These are phyloP conservation scores for Anastrepha ludens DNA, from an alignment of 1,140 invertebrate genomes.

Conservation along the genomic window DNA sequence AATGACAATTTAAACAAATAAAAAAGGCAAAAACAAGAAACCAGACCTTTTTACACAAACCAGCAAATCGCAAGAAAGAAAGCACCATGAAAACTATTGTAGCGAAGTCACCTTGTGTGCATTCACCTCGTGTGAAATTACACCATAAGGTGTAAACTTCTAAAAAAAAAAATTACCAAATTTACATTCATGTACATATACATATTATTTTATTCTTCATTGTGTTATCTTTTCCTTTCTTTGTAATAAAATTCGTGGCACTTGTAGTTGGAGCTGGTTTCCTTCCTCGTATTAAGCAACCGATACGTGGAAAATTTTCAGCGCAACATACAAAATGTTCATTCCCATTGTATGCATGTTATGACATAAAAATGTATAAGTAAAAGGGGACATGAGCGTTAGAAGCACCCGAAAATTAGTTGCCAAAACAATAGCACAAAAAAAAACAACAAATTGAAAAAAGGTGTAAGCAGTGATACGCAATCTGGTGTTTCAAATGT, in stretches of 20 bases:
- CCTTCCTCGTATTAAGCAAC: background rate
- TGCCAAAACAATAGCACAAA: background rate
- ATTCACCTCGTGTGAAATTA: too few relatives aligned
- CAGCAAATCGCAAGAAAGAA: too few relatives aligned
- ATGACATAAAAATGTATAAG: background rate
- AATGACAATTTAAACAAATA: too few relatives aligned
- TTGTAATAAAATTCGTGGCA: background rate
- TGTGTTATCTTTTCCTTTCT: background rate
- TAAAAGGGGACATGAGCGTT: constrained; percentile 8
- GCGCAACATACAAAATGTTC: background rate
- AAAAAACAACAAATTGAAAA: background rate
- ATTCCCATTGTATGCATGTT: background rate
- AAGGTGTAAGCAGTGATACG: background rate
- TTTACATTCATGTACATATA: background rate
- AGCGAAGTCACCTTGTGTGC: too few relatives aligned
- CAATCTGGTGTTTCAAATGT: background rate
- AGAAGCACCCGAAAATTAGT: background rate
- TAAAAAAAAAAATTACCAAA: background rate
- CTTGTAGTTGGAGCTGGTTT: background rate
- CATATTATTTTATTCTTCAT: too few relatives aligned
- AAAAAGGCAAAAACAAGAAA: too few relatives aligned
- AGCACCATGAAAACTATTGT: too few relatives aligned
- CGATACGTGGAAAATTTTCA: constrained; percentile 22
- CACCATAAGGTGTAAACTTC: background rate
- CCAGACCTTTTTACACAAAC: too few relatives aligned